Evolutionary conservation across 2,797 vertebrate species (phyloP).

Genomic region (Hippoglossus hippoglossus): DNA sequence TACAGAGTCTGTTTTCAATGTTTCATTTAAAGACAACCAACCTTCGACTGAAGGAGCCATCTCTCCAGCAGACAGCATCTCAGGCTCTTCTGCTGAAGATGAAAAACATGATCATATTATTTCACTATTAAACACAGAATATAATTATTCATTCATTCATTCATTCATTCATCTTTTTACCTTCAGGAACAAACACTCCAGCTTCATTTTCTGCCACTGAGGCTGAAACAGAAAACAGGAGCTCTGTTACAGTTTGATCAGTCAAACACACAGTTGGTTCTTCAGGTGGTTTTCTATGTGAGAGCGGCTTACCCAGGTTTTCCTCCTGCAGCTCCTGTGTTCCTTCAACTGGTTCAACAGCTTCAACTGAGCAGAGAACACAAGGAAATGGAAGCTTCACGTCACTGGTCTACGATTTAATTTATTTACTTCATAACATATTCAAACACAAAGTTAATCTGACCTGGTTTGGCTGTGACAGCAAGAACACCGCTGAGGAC

Average conservation of each 20-base stretch:
- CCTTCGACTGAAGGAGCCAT: not conserved
- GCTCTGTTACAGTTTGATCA: not conserved
- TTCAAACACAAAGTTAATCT: not conserved
- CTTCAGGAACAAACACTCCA: slow-evolving; percentile 1
- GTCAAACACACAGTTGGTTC: not conserved
- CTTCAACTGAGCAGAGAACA: not conserved
- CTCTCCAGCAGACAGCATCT: not conserved
- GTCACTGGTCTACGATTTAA: not conserved
- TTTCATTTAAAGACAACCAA: not conserved
- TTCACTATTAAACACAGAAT: not conserved
- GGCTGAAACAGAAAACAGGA: not conserved
- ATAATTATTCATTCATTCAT: too few relatives aligned
- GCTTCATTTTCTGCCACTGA: slow-evolving; percentile 1
- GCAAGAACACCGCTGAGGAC: not conserved
- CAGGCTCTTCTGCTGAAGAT: not conserved
- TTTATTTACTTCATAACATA: too few relatives aligned
- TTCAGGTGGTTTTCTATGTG: not conserved
- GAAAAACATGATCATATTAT: not conserved
- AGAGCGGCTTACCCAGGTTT: slow-evolving; percentile 1
- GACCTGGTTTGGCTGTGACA: not conserved
- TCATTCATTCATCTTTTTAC: not conserved
- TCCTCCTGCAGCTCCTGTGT: not conserved
- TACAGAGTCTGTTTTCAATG: not conserved
- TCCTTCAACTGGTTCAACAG: not conserved
- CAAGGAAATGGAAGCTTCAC: not conserved